Base-by-base conservation (phyloP, 2,113 vertebrate species). In the Saguinus imperator region DNA sequence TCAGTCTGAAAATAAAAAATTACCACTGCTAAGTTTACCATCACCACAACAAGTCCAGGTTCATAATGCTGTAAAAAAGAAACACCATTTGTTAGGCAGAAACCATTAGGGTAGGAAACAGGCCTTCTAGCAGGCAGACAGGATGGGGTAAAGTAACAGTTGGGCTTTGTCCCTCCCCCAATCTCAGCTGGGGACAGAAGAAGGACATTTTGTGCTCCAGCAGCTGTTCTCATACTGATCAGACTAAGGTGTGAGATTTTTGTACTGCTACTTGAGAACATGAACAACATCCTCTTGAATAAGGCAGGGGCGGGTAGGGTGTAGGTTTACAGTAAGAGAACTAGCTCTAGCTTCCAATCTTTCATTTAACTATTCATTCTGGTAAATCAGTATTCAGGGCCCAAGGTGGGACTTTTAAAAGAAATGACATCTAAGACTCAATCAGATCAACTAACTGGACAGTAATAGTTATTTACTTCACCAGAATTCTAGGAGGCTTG, bases 11-110 rank as follows among this genome's bases (percentile, higher is more conserved):
- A 99, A 99, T 99, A 99, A 98, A 99, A 99, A 99, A 99, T 99
- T 99, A 99, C 99, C 99, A 99, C 99, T 98, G 98, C 99, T 99
- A 99, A 99, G 99, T 99, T 99, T 99, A 99, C 99, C 99, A 99
- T 99, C 99, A 99, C 99, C 99, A 99, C 99, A 99, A 99, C 99
- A 99, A 99, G 99, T 99, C 99, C 99, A 99, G 99, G 99, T 99
- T 99, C 99, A 99, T 99, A 99, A 99, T 98, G 99, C 99, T 99
- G 99, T 99, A 99, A 99, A 99, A 99, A 99, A 99, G 99, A 99
- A 99, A 99, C 99, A 99, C 99, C 99, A 99, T 99, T 99, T 99
- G 99, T 99, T 99, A 99, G 99, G 99, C 99, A 99, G 99, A 99
- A 99, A 99, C 99, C 99, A 99, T 99, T 96, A 99, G 99, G 99